Evolutionary conservation across 2,113 vertebrate genomes (phyloP), one percentile per base, ranked within the genome.

Genomic region (Maccullochella peelii): DNA sequence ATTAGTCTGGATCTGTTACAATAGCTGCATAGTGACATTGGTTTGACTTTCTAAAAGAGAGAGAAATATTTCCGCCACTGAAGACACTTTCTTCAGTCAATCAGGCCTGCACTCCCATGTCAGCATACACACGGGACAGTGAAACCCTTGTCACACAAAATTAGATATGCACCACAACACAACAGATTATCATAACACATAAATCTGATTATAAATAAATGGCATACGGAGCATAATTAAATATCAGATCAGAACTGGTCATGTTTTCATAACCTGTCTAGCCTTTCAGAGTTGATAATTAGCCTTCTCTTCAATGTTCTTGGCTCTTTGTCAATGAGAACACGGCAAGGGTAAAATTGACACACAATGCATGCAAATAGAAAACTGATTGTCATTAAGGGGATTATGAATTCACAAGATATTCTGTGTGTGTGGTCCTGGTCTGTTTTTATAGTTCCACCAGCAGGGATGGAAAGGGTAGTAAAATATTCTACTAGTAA

Each of bases 191-290:
- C 27, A 44, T 58, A 65, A 76, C 36, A 72, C 47, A 79, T 42
- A 73, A 23, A 54, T 57, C 52, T 63, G 55, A 79, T 84, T 69
- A 80, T 66, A 58, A 73, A 65, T 66, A 63, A n/a, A 54, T 11
- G 21, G 47, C 21, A 81, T 40, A 71, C 3, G 25, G 59, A 79
- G 65, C 50, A 65, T 80, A 85, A 83, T 86, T 73, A 71, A 77
- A 75, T 52, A 63, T 65, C 36, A 40, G 77, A 82, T 77, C 15
- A 74, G 40, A 77, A 61, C 36, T 76, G 52, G 38, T 23, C 52
- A 18, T 82, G 72, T 70, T 83, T 85, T 85, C 23, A 38, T 79
- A 73, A 84, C 83, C 67, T 82, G 80, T 36, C 73, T 73, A 55
- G 47, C 80, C n/a, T 61, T 40, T 76, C 52, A 79, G 54, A 74